These are phyloP conservation scores for Drosophila peninsularis DNA, from an alignment of 2,888 invertebrate genomes.

Conservation along the genomic window DNA sequence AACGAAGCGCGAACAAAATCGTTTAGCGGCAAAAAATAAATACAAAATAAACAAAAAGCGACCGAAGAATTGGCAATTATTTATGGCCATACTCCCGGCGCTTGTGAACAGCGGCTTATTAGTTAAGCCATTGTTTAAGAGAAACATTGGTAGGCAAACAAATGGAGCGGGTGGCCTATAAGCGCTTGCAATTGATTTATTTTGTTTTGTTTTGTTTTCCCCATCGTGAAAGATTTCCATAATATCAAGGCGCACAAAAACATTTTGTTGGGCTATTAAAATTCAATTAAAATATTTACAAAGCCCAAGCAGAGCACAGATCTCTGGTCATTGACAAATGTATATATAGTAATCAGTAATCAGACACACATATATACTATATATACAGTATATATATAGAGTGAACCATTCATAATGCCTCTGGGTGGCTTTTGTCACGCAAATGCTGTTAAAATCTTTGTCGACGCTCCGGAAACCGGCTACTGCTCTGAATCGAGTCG, in stretches of 20 bases:
- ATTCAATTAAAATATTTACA: slow-evolving; percentile 68
- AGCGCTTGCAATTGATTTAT: slow-evolving; percentile 49
- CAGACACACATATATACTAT: not conserved
- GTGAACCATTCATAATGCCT: slow-evolving; percentile 48
- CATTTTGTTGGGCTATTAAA: slow-evolving; percentile 59
- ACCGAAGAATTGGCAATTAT: slow-evolving; percentile 63
- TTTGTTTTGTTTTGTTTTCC: slow-evolving; percentile 12
- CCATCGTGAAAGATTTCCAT: slow-evolving; percentile 60
- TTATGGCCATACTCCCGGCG: slow-evolving; percentile 52
- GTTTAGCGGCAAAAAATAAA: slow-evolving; percentile 43
- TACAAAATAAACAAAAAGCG: not conserved
- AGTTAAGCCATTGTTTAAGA: slow-evolving; percentile 47
- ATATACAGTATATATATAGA: not conserved
- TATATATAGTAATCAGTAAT: not conserved
- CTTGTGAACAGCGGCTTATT: slow-evolving; percentile 35
- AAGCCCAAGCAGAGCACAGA: slow-evolving; percentile 40
- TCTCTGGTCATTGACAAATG: slow-evolving; percentile 40
- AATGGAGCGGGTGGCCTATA: not conserved
- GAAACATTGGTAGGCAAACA: slow-evolving; percentile 13
- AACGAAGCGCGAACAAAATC: slow-evolving; percentile 69
- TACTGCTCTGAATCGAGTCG: slow-evolving; percentile 32
- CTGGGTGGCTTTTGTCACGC: slow-evolving; percentile 66
- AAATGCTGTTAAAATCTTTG: slow-evolving; percentile 55
- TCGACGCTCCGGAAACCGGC: slow-evolving; percentile 40
- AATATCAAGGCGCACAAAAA: slow-evolving; percentile 59